Evolutionary conservation across 2,888 invertebrate genomes (phyloP), one percentile per base, ranked within the genome.

Genomic region (Volucella zonaria): DNA sequence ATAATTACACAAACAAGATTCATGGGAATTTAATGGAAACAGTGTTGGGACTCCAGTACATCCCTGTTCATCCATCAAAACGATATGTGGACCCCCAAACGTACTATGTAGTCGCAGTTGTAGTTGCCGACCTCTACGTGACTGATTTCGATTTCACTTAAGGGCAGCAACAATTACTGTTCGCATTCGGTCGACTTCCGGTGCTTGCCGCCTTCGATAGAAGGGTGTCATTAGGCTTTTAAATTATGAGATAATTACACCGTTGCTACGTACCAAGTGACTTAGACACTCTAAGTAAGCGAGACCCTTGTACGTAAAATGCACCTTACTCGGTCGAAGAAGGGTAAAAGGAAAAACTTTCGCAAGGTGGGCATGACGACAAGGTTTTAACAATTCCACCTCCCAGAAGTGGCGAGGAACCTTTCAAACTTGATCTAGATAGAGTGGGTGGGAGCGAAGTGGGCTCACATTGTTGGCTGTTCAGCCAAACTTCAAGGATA

Each of bases 191-290:
- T 54, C 38, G 59, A 75, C 79, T 83, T 83, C 82, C 82, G 79
- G 68, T 38, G 23, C 58, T 76, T 70, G 70, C 81, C 76, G 43
- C 71, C 66, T 70, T 45, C 4, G 51, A 3, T 10, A 38, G 18
- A 75, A 75, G 75, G 66, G 75, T 79, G 75, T 79, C 70, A 82
- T 82, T 82, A 82, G 52, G 74, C 59, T 58, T 54, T 54, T 70
- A 66, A 83, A 70, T 79, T 79, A 83, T 83, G 68, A 83, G 82
- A 83, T 79, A 83, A 83, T 83, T 83, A 70, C 79, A 70, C 52
- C 23, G 23, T 15, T 42, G 49, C 81, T 45, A n/a, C n/a, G n/a
- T n/a, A 66, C 62, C 74, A 18, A 62, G 18, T 52, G 62, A 70
- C 70, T 83, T 52, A 42, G 67, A 47, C 59, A 59, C 47, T 31